Evolutionary conservation across 2,888 invertebrate genomes (phyloP), one percentile per base, ranked within the genome.

Genomic region (Eilema griseolum): DNA sequence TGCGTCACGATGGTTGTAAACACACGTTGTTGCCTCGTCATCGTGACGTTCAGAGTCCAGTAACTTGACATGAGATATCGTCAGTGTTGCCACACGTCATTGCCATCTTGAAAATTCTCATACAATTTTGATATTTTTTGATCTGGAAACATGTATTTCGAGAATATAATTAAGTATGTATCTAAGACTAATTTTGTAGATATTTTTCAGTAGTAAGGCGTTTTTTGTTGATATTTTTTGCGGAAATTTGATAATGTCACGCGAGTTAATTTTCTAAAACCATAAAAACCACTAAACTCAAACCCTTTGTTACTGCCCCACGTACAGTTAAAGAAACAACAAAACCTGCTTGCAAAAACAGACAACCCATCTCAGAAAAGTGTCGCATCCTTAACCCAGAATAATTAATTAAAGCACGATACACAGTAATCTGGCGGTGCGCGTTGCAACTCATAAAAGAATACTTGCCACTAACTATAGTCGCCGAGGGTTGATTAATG

Each of bases 1-100:
- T 72, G 71, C 79, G 72, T 75, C 77, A 70, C 69, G 75, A 78
- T 77, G 78, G 73, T 79, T 72, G 84, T 87, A 87, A 88, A 87
- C 88, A n/a, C 85, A 84, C 83, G 84, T 85, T 88, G 74, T 79
- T 69, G 74, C 81, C 79, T 73, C 81, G 82, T 80, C 80, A 79
- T 74, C 76, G 69, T 81, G 84, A 84, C 83, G 84, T 83, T 83
- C 79, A 84, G 76, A 78, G 80, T 75, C 77, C 79, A 77, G 67
- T 86, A 85, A 85, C 83, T 76, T 85, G 83, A 79, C 79, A 78
- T 81, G 83, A 80, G 80, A 79, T 65, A 56, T 31, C 75, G 78
- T 74, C 73, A 78, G 71, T 67, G 66, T 41, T 71, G 33, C 67
- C 70, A 72, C 70, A 71, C 52, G 69, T 79, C 72, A 57, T 64